Percentiles rank a stretch among this genome's conserved stretches.
phyloP scores from a whole-genome alignment of 1,140 invertebrate species.

The Cydia splendana region DNA sequence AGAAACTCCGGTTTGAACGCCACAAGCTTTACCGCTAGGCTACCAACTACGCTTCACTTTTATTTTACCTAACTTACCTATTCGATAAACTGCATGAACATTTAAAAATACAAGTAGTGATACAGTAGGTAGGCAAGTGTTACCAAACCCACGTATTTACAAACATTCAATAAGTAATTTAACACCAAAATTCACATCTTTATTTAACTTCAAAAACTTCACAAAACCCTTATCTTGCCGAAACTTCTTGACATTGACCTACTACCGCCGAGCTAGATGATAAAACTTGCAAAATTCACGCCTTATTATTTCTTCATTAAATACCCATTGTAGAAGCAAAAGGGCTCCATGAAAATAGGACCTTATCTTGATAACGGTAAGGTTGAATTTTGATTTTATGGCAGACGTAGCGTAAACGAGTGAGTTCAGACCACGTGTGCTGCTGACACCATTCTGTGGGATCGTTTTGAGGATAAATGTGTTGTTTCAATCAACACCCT shows the following conservation, averaged over 20 bases:
- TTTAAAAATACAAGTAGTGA: too few relatives aligned
- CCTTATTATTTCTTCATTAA: not conserved
- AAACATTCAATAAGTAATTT: slow-evolving; percentile 11
- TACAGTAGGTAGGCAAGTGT: not conserved
- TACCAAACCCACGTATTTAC: not conserved
- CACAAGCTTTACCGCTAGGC: too few relatives aligned
- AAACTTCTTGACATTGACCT: slow-evolving; percentile 18
- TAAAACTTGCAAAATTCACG: not conserved
- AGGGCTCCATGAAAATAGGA: not conserved
- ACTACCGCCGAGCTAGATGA: not conserved
- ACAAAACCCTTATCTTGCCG: slow-evolving; percentile 8
- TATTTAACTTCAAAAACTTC: not conserved
- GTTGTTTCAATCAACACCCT: slow-evolving; percentile 14
- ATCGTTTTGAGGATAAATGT: not conserved
- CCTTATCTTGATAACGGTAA: not conserved
- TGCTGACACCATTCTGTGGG: slow-evolving; percentile 21
- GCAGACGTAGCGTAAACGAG: not conserved
- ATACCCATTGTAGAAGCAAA: not conserved
- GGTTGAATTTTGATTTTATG: not conserved
- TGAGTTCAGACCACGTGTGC: slow-evolving; percentile 1
- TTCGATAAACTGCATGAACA: too few relatives aligned
- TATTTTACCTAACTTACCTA: too few relatives aligned
- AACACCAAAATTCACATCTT: not conserved
- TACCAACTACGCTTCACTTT: too few relatives aligned
- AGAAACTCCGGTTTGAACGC: too few relatives aligned